Conservation (phyloP, 2,888 invertebrate species). For the Polyommatus iphigenia region DNA sequence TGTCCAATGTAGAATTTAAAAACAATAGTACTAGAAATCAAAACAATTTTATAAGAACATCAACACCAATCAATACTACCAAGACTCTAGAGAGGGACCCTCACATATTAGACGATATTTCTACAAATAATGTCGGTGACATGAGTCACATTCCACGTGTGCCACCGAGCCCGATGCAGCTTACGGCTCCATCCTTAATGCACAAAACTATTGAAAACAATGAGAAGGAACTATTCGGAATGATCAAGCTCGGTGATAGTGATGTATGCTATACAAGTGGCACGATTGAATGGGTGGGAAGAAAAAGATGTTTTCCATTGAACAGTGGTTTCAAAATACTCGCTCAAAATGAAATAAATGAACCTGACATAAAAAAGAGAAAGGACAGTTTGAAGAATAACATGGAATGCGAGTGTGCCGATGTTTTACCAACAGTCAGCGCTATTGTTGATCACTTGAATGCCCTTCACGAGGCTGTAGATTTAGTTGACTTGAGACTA, state of each 20-base stretch:
- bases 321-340: slow-evolving; percentile 72
- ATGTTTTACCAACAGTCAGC: slow-evolving; percentile 73
- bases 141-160: slow-evolving; percentile 65
- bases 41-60: slow-evolving; percentile 30
- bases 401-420: slow-evolving; percentile 67
- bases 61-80: slow-evolving; percentile 22
- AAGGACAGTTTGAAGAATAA: slow-evolving; percentile 48
- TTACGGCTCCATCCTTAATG: slow-evolving; percentile 57
- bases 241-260: slow-evolving; percentile 68
- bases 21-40: slow-evolving; percentile 37
- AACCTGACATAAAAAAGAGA: slow-evolving; percentile 52
- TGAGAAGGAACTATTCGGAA: slow-evolving; percentile 61
- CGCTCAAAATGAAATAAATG: slow-evolving; percentile 48
- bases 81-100: slow-evolving; percentile 5
- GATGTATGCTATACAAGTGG: slow-evolving; percentile 76
- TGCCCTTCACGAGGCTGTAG: slow-evolving; percentile 78
- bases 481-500: slow-evolving; percentile 76
- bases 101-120: slow-evolving; percentile 26
- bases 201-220: slow-evolving; percentile 47
- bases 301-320: slow-evolving; percentile 66
- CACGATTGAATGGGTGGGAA: slow-evolving; percentile 73
- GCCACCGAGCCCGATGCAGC: slow-evolving; percentile 63
- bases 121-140: slow-evolving; percentile 59
- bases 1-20: slow-evolving; percentile 30
- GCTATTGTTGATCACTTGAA: slow-evolving; percentile 79